phyloP scores from a whole-genome alignment of 2,888 invertebrate species.

The Chorisops tibialis region DNA sequence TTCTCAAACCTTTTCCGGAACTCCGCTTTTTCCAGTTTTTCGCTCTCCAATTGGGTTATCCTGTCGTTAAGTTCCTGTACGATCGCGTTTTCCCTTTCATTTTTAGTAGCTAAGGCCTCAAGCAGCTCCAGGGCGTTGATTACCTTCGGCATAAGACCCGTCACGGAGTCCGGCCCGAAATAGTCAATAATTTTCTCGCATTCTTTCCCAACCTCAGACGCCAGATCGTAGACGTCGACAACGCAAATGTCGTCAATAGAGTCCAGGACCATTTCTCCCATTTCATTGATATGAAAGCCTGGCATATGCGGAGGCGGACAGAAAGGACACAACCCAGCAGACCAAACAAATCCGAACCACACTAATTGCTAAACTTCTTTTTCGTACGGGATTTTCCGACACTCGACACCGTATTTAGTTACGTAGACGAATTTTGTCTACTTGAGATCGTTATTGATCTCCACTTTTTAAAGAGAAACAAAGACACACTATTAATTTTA shows the following conservation, averaged over 20 bases:
- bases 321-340: no score
- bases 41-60: conserved; percentile 86
- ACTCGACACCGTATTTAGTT: no score
- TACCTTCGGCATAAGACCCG: conserved; percentile 90
- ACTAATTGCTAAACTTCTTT: no score
- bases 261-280: conserved; percentile 54
- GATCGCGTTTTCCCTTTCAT: conserved; percentile 84
- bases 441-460: no score
- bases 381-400: no score
- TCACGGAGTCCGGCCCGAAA: conserved; percentile 88
- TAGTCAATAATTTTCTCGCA: conserved; percentile 93
- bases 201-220: conserved; percentile 96
- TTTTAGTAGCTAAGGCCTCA: conserved; percentile 79
- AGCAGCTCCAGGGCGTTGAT: conserved; percentile 86
- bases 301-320: conserved; percentile 43
- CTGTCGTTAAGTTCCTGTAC: conserved; percentile 79
- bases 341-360: no score
- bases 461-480: no score
- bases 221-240: conserved; percentile 97
- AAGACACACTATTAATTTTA: no score
- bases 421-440: no score
- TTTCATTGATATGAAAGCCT: conserved; percentile 52
- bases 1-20: conserved; percentile 91
- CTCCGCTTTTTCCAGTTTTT: conserved; percentile 90
- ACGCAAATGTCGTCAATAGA: conserved; percentile 70